Percentiles rank a stretch among this genome's conserved stretches.
These are phyloP conservation scores for Catocala nupta DNA, from an alignment of 2,888 invertebrate genomes.

Conservation along the genomic window DNA sequence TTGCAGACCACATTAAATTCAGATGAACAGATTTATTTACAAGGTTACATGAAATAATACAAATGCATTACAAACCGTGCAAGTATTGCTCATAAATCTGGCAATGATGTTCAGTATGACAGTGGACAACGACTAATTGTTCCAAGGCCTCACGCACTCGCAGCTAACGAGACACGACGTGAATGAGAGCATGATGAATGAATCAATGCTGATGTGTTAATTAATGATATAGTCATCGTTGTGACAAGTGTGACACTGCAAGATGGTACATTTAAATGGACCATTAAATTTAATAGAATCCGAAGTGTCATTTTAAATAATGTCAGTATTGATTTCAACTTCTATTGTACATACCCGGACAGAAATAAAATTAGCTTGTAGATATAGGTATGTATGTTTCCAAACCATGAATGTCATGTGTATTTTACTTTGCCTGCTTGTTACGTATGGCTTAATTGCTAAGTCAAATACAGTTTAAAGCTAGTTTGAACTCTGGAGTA, in stretches of 20 bases:
- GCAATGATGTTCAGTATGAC: constrained; percentile 33
- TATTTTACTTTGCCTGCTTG: no score
- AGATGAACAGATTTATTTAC: neutral
- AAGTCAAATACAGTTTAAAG: no score
- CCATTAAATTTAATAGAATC: no score
- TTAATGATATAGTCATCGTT: constrained; percentile 27
- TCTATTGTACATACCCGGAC: no score
- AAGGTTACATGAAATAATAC: neutral
- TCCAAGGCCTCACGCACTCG: constrained; percentile 35
- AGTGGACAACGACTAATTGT: constrained; percentile 29
- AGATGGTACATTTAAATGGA: neutral
- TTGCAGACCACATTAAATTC: neutral
- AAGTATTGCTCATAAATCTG: constrained; percentile 32
- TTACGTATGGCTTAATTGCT: no score
- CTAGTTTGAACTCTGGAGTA: no score
- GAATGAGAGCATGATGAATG: neutral
- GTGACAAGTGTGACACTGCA: neutral
- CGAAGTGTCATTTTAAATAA: no score
- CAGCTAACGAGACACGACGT: neutral
- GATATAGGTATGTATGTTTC: no score
- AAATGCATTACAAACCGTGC: neutral
- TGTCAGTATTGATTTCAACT: no score
- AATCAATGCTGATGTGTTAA: constrained; percentile 14
- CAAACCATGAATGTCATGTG: no score
- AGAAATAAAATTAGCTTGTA: no score